Evolutionary conservation across 2,797 vertebrate genomes (phyloP), one percentile per base, ranked within the genome.

Genomic region (Thamnophis elegans): DNA sequence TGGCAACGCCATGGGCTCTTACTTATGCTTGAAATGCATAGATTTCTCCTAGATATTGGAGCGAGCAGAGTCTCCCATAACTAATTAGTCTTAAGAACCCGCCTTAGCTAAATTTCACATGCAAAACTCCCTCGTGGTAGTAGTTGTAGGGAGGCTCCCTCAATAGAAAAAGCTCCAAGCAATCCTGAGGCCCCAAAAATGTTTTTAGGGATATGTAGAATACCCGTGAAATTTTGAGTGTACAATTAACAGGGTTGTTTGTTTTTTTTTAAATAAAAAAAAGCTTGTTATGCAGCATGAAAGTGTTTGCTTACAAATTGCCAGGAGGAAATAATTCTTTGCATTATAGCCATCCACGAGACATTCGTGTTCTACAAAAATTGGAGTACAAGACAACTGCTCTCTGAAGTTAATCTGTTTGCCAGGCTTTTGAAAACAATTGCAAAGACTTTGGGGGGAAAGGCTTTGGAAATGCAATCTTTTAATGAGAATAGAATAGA

Each of bases 401-500:
- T 86, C 87, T 86, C 7, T 92, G 92, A 93, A 95, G 16, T 68
- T 22, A 3, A 22, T 78, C 0, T 0, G 54, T 95, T 92, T 93
- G 93, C 53, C 28, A 26, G 56, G 16, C 56, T 3, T 28, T 47
- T 8, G n/a, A 59, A 55, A 88, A 10, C 13, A 11, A 0, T 54
- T 32, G 62, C 11, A 0, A 91, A 68, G 5, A n/a, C n/a, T n/a
- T n/a, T n/a, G n/a, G n/a, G n/a, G n/a, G n/a, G n/a, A n/a, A 4
- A 2, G 96, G 90, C 58, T 85, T 94, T 97, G 96, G 98, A 97
- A 98, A 98, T 97, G 94, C 60, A 97, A 98, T 96, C 95, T 94
- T 91, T 60, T 26, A 26, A 60, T 60, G 25, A 60, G 59, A 60
- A 25, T 60, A 60, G 22, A 56, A 56, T 14, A 56, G 16, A 60